These are phyloP conservation scores for Hydrotaea cyrtoneurina DNA, from an alignment of 2,888 invertebrate genomes.

Conservation along the genomic window DNA sequence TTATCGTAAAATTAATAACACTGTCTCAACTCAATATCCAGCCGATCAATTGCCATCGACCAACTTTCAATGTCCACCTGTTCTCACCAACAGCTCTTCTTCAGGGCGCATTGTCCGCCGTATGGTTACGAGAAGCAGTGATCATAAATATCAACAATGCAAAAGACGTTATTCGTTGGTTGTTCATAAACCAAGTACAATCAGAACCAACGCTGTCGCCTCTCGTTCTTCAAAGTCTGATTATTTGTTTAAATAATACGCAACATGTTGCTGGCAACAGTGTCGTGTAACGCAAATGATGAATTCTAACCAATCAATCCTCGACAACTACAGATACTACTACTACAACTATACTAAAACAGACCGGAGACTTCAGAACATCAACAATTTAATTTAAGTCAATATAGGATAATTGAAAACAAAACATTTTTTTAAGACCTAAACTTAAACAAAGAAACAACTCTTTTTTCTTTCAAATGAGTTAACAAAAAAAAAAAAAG, in stretches of 20 bases:
- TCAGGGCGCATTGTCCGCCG: constrained; percentile 30
- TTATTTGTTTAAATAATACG: neutral
- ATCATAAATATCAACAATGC: constrained; percentile 22
- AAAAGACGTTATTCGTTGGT: constrained; percentile 30
- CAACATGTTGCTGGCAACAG: constrained; percentile 62
- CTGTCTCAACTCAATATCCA: neutral
- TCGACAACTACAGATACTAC: constrained; percentile 43
- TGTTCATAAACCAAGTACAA: constrained; percentile 15
- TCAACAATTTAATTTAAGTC: constrained; percentile 41
- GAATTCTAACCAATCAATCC: constrained; percentile 15
- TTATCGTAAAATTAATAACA: constrained; percentile 61
- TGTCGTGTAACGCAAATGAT: constrained; percentile 31
- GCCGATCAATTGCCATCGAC: neutral
- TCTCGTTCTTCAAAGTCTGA: no score
- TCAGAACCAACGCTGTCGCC: neutral
- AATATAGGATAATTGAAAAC: constrained; percentile 50
- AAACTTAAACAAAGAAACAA: constrained; percentile 41
- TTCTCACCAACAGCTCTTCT: constrained; percentile 7
- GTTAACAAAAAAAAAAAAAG: neutral
- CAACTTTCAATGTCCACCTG: neutral
- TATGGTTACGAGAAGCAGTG: neutral
- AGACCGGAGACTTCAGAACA: constrained; percentile 21
- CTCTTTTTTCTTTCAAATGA: neutral
- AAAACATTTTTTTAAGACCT: constrained; percentile 54
- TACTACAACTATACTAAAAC: neutral